Evolutionary conservation across 2,888 invertebrate species (phyloP).

Genomic region (Lottia scabra): DNA sequence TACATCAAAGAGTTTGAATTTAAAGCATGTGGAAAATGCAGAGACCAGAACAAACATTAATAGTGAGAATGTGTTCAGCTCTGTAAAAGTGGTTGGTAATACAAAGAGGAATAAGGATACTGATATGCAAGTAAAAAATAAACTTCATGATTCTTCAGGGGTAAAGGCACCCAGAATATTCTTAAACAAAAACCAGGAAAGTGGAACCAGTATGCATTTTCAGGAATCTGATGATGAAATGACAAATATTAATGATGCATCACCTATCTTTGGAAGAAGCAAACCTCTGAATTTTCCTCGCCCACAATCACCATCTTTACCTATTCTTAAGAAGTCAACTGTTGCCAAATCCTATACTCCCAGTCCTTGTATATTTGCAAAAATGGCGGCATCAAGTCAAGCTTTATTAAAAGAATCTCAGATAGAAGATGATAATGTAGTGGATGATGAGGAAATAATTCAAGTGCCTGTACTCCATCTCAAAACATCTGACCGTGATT

Average conservation of each 20-base stretch:
- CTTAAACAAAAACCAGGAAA: background rate
- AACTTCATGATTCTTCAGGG: background rate
- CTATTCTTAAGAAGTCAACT: no score
- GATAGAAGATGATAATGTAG: background rate
- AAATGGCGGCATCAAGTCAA: conserved; percentile 2
- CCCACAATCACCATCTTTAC: background rate
- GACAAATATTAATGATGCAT: no score
- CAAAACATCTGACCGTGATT: background rate
- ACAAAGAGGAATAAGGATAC: background rate
- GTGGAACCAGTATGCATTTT: background rate
- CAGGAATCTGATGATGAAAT: background rate
- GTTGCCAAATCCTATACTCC: background rate
- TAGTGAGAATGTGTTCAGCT: background rate
- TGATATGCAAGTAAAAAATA: no score
- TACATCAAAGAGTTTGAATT: background rate
- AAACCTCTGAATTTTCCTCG: no score
- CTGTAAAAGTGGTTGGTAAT: background rate
- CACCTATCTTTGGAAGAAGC: no score
- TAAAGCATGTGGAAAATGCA: background rate
- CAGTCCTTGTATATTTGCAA: background rate
- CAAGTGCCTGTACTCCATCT: background rate
- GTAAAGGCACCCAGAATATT: background rate
- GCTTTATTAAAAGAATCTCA: background rate
- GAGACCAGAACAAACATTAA: background rate
- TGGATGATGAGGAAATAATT: background rate